These are phyloP conservation scores for Indicator indicator DNA, from an alignment of 2,113 vertebrate species.

Conservation along the genomic window DNA sequence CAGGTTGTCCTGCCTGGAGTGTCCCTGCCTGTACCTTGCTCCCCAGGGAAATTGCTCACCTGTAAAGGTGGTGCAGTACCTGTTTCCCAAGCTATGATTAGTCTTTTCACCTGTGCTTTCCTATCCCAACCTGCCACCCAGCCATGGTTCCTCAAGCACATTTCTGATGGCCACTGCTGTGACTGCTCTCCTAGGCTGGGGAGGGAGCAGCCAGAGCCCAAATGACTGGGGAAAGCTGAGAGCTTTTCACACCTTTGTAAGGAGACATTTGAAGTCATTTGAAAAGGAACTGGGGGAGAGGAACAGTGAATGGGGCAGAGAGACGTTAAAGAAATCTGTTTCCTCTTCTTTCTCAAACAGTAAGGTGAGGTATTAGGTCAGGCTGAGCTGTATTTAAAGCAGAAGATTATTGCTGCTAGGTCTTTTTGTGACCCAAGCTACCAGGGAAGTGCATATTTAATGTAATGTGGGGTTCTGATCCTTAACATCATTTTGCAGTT, in stretches of 20 bases:
- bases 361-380: neutral
- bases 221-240: neutral
- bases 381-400: neutral
- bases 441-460: neutral
- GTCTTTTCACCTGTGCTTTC: neutral
- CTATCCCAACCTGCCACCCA: neutral
- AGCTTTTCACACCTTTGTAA: neutral
- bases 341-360: neutral
- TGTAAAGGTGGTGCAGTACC: neutral
- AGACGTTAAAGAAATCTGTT: neutral
- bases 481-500: neutral
- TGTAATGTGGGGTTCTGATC: neutral
- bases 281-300: neutral
- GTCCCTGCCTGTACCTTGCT: accelerated
- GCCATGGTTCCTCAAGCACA: neutral
- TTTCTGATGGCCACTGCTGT: neutral
- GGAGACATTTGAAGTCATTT: neutral
- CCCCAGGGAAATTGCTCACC: neutral
- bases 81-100: neutral
- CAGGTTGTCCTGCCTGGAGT: neutral
- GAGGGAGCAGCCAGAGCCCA: neutral
- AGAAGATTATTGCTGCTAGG: neutral
- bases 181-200: neutral
- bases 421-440: neutral
- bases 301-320: neutral